Base-by-base conservation (phyloP, 2,888 invertebrate genomes). In the Clusia tigrina region DNA sequence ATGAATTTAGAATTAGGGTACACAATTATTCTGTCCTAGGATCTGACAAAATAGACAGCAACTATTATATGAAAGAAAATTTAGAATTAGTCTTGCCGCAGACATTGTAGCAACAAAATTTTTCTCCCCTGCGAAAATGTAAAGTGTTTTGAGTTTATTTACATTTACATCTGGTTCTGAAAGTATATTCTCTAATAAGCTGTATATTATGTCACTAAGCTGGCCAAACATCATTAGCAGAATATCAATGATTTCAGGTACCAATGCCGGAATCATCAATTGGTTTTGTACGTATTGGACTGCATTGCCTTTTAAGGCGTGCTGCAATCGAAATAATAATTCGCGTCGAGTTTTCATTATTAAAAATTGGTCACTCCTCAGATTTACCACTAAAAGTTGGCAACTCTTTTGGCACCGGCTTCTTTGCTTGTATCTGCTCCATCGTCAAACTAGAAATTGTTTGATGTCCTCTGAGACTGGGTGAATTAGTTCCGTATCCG, bases 211-310 rank as follows among this genome's bases (percentile, higher is more conserved):
- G 20, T 54, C 46, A 20, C 46, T 46, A n/a, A 20, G 46, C 2
- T 56, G 48, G 1, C 56, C 61, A 37, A 61, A 61, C 1, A 15
- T 46, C 55, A 55, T 55, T 54, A 25, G 12, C 12, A 60, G 46
- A 12, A 54, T 60, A 24, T 38, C 38, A 42, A 60, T 60, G 1
- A 62, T 52, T n/a, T 62, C 54, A 2, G 58, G 42, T 32, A 62
- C 62, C 2, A 62, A 25, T 26, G 55, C 52, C 17, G 62, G 54
- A 17, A 62, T 20, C 9, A 58, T n/a, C 15, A 58, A n/a, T n/a
- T 23, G 42, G 17, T 42, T 57, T 42, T 25, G 42, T 5, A 57
- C 58, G 15, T 42, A n/a, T 5, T 58, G n/a, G 6, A 42, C n/a
- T 2, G 58, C 58, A n/a, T 48, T 46, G 17, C 48, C 58, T 25